phyloP scores from a whole-genome alignment of 2,797 vertebrate species.

The Sphaeramia orbicularis region DNA sequence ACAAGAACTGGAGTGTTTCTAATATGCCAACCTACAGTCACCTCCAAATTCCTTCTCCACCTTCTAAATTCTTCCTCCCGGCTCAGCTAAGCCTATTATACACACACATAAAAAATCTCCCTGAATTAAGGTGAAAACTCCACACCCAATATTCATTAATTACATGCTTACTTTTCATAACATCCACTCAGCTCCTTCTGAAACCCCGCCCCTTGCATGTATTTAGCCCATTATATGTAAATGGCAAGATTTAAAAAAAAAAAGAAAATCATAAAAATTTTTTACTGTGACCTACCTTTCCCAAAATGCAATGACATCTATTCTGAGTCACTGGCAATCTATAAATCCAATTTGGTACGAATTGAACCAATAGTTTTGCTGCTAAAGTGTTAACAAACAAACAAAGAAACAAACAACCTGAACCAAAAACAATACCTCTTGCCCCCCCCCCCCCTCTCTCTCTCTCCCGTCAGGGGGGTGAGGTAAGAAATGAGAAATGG shows the following conservation, averaged over 20 bases:
- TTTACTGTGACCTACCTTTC: not conserved
- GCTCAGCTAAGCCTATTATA: slow-evolving; percentile 27
- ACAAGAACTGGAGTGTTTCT: not conserved
- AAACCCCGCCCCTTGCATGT: not conserved
- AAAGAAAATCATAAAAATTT: too few species aligned
- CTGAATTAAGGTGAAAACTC: slow-evolving; percentile 29
- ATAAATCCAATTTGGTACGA: too few species aligned
- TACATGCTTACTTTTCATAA: slow-evolving; percentile 21
- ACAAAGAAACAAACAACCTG: too few species aligned
- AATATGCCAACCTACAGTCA: slow-evolving; percentile 1
- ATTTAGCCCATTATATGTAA: not conserved
- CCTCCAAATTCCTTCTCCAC: slow-evolving; percentile 9
- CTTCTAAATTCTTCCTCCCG: slow-evolving; percentile 15
- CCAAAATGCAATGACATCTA: too few species aligned
- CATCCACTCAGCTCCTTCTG: not conserved
- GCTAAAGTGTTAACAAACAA: too few species aligned
- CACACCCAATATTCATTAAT: slow-evolving; percentile 25
- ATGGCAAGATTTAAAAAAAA: too few species aligned
- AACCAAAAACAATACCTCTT: too few species aligned
- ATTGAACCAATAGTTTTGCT: too few species aligned
- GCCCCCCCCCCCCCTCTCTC: too few species aligned
- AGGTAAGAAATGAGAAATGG: too few species aligned
- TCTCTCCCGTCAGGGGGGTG: too few species aligned
- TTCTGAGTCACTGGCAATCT: too few species aligned
- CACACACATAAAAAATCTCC: slow-evolving; percentile 16